phyloP scores from a whole-genome alignment of 1,140 invertebrate species.

The Eurosta solidaginis region DNA sequence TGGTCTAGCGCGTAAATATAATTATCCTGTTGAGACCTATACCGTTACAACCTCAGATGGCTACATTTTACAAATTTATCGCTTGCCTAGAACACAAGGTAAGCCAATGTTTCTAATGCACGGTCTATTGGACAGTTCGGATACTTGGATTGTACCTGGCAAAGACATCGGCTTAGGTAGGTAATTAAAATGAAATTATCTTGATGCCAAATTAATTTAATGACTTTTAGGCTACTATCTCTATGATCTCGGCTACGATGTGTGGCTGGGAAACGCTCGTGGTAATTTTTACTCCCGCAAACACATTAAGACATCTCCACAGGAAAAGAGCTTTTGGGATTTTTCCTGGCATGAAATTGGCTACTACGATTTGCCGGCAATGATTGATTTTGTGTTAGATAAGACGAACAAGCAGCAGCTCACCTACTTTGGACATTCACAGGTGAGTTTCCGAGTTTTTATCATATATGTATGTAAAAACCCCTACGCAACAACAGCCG shows the following conservation, averaged over 20 bases:
- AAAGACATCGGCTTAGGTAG: constrained; percentile 65
- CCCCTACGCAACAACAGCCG: not conserved
- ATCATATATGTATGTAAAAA: not conserved
- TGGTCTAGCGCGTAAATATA: constrained; percentile 34
- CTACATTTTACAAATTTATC: constrained; percentile 72
- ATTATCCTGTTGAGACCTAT: constrained; percentile 70
- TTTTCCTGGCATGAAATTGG: constrained; percentile 76
- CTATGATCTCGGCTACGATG: constrained; percentile 69
- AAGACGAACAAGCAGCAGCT: constrained; percentile 61
- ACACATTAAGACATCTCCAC: constrained; percentile 54
- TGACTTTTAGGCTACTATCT: constrained; percentile 55
- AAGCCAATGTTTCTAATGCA: constrained; percentile 68
- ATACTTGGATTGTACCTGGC: constrained; percentile 71
- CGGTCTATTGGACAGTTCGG: constrained; percentile 73
- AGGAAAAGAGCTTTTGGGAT: constrained; percentile 62
- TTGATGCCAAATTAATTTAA: not conserved
- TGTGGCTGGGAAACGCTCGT: constrained; percentile 65
- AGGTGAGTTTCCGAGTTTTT: constrained; percentile 43
- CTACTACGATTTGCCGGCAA: constrained; percentile 69
- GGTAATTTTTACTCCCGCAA: constrained; percentile 58
- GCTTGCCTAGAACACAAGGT: constrained; percentile 62
- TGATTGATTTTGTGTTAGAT: constrained; percentile 68
- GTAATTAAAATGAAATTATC: not conserved
- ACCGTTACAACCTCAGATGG: constrained; percentile 71
- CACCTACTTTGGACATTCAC: constrained; percentile 69